Conservation (phyloP, 2,797 vertebrate genomes). For the Centropyge bicolor region DNA sequence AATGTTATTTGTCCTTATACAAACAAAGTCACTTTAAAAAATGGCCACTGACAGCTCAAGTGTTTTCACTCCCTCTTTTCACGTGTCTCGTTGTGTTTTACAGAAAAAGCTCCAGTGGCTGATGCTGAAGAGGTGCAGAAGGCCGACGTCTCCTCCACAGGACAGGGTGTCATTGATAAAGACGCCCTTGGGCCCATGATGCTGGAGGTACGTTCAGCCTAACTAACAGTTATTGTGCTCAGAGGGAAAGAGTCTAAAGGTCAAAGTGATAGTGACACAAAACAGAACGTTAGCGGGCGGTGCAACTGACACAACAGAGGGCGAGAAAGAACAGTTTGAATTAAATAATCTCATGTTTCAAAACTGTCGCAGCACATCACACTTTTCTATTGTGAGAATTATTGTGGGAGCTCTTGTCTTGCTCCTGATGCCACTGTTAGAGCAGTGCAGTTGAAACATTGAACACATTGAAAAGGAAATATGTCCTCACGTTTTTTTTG, state of each 20-base stretch:
- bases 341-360: neutral
- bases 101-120: slow-evolving; percentile 93
- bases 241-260: slow-evolving; percentile 3
- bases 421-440: neutral
- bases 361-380: neutral
- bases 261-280: neutral
- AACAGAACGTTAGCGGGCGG: neutral
- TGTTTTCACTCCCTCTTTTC: neutral
- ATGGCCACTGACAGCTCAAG: neutral
- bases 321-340: neutral
- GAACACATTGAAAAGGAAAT: neutral
- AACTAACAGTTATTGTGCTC: neutral
- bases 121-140: slow-evolving; percentile 96
- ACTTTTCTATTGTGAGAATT: neutral
- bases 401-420: neutral
- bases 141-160: slow-evolving; percentile 94
- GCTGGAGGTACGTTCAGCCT: slow-evolving; percentile 89
- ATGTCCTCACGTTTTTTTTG: neutral
- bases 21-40: neutral
- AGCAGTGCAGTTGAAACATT: neutral
- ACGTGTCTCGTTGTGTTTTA: slow-evolving; percentile 37
- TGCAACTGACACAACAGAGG: neutral
- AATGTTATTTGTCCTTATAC: neutral
- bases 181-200: slow-evolving; percentile 98
- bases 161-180: slow-evolving; percentile 98